A percentile compares a stretch with the other conserved stretches of the same genome.
phyloP scores from a whole-genome alignment of 1,140 invertebrate species.

The Drosophila pachea region DNA sequence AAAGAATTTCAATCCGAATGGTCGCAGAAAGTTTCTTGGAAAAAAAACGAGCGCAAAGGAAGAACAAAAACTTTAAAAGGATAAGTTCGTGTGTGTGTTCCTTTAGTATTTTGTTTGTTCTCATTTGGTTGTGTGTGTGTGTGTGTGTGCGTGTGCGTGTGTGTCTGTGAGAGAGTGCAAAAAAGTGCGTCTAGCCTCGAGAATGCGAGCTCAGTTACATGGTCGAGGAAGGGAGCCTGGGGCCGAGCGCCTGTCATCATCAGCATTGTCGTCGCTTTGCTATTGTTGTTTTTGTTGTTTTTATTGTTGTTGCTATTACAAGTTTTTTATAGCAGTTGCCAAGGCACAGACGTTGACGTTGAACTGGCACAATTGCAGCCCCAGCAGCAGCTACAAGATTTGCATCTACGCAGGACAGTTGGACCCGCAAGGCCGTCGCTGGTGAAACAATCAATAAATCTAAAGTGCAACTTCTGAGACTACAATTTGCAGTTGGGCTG shows the following conservation, averaged over 20 bases:
- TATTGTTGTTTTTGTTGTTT: slow-evolving; percentile 36
- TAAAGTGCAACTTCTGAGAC: slow-evolving; percentile 63
- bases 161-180: slow-evolving; percentile 18
- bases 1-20: slow-evolving; percentile 74
- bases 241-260: slow-evolving; percentile 57
- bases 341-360: slow-evolving; percentile 37
- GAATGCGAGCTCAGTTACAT: slow-evolving; percentile 27
- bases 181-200: slow-evolving; percentile 46
- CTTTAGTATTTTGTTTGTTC: too few relatives aligned
- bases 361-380: slow-evolving; percentile 20
- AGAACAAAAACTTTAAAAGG: slow-evolving; percentile 38
- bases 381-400: not conserved
- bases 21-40: slow-evolving; percentile 58
- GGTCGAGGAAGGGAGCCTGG: slow-evolving; percentile 19
- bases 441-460: slow-evolving; percentile 74
- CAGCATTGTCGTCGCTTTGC: slow-evolving; percentile 49
- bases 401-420: slow-evolving; percentile 38
- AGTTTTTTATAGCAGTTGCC: slow-evolving; percentile 56
- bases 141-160: slow-evolving; percentile 16
- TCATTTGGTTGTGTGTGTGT: not conserved
- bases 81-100: not conserved
- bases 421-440: slow-evolving; percentile 45
- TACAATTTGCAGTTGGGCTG: slow-evolving; percentile 44
- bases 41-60: slow-evolving; percentile 12
- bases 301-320: slow-evolving; percentile 38